Conservation (phyloP, 1,140 invertebrate genomes). For the Anoplophora glabripennis region DNA sequence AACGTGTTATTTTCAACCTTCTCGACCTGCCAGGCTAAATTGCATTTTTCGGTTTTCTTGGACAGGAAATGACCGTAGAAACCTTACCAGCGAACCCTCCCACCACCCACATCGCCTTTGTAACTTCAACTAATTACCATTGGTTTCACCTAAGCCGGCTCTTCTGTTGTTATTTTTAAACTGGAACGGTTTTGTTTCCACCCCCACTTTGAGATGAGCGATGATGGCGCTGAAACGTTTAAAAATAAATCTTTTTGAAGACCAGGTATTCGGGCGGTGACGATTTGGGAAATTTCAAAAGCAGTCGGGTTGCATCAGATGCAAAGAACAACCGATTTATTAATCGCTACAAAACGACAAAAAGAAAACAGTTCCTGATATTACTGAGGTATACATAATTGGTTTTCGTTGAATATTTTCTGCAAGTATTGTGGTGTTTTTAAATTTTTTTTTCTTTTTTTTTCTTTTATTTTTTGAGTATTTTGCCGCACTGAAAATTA, state of each 20-base stretch:
- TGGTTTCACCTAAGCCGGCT: background rate
- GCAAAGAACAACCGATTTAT: too few species aligned
- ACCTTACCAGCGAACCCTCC: constrained; percentile 22
- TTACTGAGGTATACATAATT: too few species aligned
- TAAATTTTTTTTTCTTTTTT: too few species aligned
- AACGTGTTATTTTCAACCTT: constrained; percentile 26
- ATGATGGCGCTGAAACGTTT: constrained; percentile 10
- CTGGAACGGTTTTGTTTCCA: constrained; percentile 2
- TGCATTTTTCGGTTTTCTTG: constrained; percentile 36
- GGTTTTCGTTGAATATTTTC: too few species aligned
- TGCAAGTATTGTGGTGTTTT: too few species aligned
- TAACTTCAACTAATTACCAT: constrained; percentile 21
- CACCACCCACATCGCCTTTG: constrained; percentile 10
- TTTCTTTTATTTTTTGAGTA: too few species aligned
- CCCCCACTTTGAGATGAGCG: constrained; percentile 3
- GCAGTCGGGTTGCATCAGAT: too few species aligned
- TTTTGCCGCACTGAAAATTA: too few species aligned
- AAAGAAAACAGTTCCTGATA: too few species aligned
- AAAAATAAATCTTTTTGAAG: constrained; percentile 9
- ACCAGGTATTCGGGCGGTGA: constrained; percentile 2
- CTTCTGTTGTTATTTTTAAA: constrained; percentile 20
- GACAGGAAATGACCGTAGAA: constrained; percentile 41
- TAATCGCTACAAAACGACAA: too few species aligned
- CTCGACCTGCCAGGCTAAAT: constrained; percentile 34
- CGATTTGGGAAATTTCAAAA: too few species aligned